Percentiles rank a stretch among this genome's conserved stretches.
Conservation (phyloP, 2,113 vertebrate genomes). For the Otus sunia region DNA sequence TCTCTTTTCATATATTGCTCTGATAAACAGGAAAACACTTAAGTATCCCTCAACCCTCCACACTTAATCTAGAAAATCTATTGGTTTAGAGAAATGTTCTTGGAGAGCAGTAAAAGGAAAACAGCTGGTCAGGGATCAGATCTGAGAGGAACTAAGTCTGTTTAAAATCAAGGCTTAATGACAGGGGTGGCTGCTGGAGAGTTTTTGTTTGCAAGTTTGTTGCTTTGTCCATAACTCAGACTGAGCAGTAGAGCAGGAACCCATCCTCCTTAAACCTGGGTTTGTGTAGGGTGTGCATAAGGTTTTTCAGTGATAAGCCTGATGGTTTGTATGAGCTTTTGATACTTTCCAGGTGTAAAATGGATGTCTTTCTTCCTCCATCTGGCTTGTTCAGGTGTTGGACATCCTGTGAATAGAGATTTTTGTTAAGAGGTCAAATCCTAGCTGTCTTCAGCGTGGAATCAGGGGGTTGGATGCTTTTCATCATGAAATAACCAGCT, state of each 20-base stretch:
- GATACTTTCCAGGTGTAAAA: not conserved
- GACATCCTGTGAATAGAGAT: not conserved
- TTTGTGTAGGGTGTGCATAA: rapidly evolving
- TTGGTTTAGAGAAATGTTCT: conserved; percentile 1
- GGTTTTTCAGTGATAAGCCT: not conserved
- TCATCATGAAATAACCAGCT: not conserved
- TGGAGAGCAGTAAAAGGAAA: conserved; percentile 34
- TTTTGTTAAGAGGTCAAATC: not conserved
- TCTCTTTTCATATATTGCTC: not conserved
- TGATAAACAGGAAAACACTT: conserved; percentile 34
- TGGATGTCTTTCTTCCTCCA: not conserved
- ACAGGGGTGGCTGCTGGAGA: not conserved
- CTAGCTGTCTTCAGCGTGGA: not conserved
- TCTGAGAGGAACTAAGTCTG: not conserved
- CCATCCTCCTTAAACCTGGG: not conserved
- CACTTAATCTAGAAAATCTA: conserved; percentile 5
- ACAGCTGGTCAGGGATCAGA: conserved; percentile 5
- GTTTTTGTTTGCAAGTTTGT: not conserved
- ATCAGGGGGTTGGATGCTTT: not conserved
- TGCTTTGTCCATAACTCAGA: not conserved
- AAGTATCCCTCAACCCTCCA: not conserved
- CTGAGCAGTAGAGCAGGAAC: not conserved
- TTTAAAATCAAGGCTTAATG: not conserved
- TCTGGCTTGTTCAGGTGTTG: not conserved
- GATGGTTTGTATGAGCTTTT: not conserved